Evolutionary conservation across 2,113 vertebrate species (phyloP).

Genomic region (Indicator maculatus): DNA sequence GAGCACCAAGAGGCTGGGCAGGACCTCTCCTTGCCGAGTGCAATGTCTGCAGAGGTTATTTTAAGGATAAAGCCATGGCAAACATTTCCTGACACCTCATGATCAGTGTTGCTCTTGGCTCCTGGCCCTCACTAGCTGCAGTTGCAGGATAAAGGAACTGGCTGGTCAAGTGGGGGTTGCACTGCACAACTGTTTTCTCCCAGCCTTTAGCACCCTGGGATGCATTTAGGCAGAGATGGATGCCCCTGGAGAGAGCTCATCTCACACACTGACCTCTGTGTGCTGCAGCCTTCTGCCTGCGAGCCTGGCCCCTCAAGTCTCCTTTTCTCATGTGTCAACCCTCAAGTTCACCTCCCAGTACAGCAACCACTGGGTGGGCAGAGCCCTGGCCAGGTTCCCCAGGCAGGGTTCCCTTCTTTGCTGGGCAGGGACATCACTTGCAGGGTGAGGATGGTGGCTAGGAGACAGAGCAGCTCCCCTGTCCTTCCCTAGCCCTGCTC

Average conservation of each 20-base stretch:
- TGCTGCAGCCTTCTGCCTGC: background rate
- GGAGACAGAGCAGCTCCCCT: background rate
- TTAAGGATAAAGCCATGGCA: slow-evolving; percentile 53
- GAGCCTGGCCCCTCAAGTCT: background rate
- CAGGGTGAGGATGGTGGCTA: background rate
- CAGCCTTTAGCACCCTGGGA: background rate
- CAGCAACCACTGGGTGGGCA: background rate
- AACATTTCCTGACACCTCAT: slow-evolving; percentile 54
- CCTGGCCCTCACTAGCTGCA: background rate
- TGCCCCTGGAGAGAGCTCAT: background rate
- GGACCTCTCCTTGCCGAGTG: background rate
- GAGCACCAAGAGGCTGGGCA: background rate
- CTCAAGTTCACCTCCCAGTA: background rate
- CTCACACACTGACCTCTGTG: background rate
- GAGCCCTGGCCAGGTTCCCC: background rate
- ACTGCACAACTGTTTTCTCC: background rate
- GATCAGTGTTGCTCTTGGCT: slow-evolving; percentile 17
- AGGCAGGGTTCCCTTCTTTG: background rate
- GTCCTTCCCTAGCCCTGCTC: background rate
- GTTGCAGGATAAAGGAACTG: background rate
- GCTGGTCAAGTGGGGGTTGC: background rate
- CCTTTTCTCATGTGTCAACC: background rate
- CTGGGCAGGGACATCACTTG: background rate
- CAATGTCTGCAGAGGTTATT: slow-evolving; percentile 36
- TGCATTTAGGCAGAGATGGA: background rate